A percentile compares a stretch with the other conserved stretches of the same genome.
These are phyloP conservation scores for Gibbula magus DNA, from an alignment of 2,888 invertebrate genomes.

Conservation along the genomic window DNA sequence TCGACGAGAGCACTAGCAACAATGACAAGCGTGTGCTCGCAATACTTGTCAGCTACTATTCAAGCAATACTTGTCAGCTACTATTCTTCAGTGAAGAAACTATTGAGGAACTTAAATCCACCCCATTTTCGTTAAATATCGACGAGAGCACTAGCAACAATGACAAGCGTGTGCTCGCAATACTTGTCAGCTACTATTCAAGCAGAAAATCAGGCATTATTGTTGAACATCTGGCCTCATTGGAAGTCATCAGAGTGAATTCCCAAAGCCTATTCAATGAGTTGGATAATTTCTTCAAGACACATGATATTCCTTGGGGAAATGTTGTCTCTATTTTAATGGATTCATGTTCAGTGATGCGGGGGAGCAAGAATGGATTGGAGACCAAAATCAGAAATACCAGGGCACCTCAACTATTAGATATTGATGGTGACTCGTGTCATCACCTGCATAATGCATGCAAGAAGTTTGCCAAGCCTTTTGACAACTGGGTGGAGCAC, in stretches of 20 bases:
- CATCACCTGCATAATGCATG: conserved; percentile 36
- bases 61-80: no score
- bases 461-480: conserved; percentile 30
- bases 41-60: no score
- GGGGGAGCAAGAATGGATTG: conserved; percentile 23
- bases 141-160: background rate
- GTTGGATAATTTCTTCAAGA: background rate
- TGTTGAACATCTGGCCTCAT: background rate
- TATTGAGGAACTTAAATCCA: background rate
- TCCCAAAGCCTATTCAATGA: background rate
- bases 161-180: background rate
- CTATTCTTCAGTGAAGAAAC: conserved; percentile 25
- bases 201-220: no score
- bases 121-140: conserved; percentile 23
- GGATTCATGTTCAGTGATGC: background rate
- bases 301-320: background rate
- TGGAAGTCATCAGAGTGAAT: background rate
- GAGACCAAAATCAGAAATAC: conserved; percentile 18
- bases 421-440: conserved; percentile 34
- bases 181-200: no score
- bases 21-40: background rate
- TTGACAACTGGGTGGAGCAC: conserved; percentile 24
- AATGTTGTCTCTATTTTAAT: background rate
- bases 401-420: conserved; percentile 30
- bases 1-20: background rate